These are phyloP conservation scores for Manis javanica DNA, from an alignment of 2,797 vertebrate species.

Conservation along the genomic window DNA sequence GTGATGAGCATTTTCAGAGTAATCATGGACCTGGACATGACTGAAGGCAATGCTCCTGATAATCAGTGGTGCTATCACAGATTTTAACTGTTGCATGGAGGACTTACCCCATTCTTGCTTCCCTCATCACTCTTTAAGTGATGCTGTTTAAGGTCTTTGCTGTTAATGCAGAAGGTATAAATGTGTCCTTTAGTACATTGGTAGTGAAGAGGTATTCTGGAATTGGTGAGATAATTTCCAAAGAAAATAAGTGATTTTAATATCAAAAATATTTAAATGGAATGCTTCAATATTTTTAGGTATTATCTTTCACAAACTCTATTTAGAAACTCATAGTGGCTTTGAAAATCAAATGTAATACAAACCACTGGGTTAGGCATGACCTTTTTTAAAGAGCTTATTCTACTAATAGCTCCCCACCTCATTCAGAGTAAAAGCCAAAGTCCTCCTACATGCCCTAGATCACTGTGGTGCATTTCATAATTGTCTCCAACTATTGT, in stretches of 20 bases:
- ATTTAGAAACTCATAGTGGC: not conserved
- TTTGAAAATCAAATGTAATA: constrained; percentile 21
- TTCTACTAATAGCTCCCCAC: not conserved
- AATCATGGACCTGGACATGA: too few species aligned
- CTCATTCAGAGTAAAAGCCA: not conserved
- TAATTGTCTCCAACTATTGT: not conserved
- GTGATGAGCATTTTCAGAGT: too few species aligned
- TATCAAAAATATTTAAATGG: not conserved
- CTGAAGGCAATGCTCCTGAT: not conserved
- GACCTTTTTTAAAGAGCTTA: too few species aligned
- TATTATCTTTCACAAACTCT: constrained; percentile 19
- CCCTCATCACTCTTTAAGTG: not conserved
- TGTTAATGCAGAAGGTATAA: not conserved
- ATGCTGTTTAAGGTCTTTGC: not conserved
- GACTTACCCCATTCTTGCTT: not conserved
- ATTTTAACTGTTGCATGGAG: not conserved
- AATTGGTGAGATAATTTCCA: not conserved
- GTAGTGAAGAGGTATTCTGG: not conserved
- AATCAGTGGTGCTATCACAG: not conserved
- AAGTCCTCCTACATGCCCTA: not conserved
- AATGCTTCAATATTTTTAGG: not conserved
- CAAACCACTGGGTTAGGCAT: not conserved
- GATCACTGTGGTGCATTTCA: not conserved
- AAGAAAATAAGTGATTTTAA: not conserved
- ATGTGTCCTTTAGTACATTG: not conserved